Evolutionary conservation across 2,113 vertebrate genomes (phyloP), one percentile per base, ranked within the genome.

Genomic region (Notothenia coriiceps): DNA sequence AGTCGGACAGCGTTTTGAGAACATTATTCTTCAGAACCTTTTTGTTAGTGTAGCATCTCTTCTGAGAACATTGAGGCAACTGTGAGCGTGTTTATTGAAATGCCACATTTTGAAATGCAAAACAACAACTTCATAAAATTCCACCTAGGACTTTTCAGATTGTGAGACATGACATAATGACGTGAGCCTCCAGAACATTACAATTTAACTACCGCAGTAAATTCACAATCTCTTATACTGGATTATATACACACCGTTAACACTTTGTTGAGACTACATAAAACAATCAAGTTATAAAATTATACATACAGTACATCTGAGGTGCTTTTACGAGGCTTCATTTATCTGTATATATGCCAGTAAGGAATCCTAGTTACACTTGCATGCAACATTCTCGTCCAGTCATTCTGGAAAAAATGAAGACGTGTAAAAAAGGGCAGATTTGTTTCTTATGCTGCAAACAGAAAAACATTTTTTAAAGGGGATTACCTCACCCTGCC

Each of bases 91-190:
- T 82, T 74, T 59, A 56, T 15, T 46, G 77, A 60, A 82, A 80
- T 47, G 59, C 22, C 64, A 80, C 80, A 65, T 88, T 77, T 79
- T 85, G 35, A 87, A 90, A 89, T 88, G 81, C 70, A 84, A 84
- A 86, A 80, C 73, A 74, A 66, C 8, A 10, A 79, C 66, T 20
- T 43, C 54, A 71, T 59, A 74, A 86, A 86, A 74, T 63, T 74
- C 46, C 57, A 57, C 20, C 55, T 10, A 43, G 62, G 69, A 52
- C 65, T 62, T 44, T 73, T 51, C 1, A 70, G 15, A 80, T 74
- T 70, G 54, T 1, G 47, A 77, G 62, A 81, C 40, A 43, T 20
- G 18, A 61, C 47, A 57, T 69, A 68, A 68, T 56, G 62, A 70
- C 44, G 22, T 20, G 49, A 86, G 33, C 40, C 63, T 22, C 49